phyloP scores from a whole-genome alignment of 2,113 vertebrate genomes.

The Herpetotheres cachinnans region DNA sequence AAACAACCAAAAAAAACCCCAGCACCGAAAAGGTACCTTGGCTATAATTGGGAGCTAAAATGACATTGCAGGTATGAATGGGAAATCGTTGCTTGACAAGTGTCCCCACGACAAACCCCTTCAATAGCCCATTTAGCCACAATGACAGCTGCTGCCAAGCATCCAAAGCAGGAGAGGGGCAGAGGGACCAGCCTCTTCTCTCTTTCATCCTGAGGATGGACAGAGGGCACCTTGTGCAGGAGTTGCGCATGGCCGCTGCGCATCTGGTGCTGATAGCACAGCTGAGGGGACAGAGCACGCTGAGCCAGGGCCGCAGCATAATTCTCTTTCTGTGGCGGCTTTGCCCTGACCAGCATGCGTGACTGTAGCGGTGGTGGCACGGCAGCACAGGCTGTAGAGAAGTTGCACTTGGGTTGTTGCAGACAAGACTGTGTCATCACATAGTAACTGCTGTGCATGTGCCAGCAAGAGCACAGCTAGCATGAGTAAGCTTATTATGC shows the following conservation, averaged over 20 bases:
- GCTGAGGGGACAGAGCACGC: not conserved
- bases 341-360: not conserved
- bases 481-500: constrained; percentile 60
- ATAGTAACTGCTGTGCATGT: constrained; percentile 53
- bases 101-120: not conserved
- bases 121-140: not conserved
- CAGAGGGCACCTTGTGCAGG: not conserved
- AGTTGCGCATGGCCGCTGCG: fast-evolving
- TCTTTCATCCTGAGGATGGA: not conserved
- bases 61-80: not conserved
- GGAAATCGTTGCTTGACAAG: not conserved
- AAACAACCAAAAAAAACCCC: not conserved
- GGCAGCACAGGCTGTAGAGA: not conserved
- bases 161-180: not conserved
- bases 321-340: not conserved
- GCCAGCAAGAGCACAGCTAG: constrained; percentile 52
- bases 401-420: constrained; percentile 1
- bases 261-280: not conserved
- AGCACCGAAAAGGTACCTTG: not conserved
- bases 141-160: not conserved
- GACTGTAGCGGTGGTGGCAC: not conserved
- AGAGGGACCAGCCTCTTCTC: not conserved
- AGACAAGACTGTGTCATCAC: not conserved
- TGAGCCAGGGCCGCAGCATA: fast-evolving
- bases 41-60: not conserved